Base-by-base conservation (phyloP, 2,797 vertebrate genomes). In the Harpagifer antarcticus region DNA sequence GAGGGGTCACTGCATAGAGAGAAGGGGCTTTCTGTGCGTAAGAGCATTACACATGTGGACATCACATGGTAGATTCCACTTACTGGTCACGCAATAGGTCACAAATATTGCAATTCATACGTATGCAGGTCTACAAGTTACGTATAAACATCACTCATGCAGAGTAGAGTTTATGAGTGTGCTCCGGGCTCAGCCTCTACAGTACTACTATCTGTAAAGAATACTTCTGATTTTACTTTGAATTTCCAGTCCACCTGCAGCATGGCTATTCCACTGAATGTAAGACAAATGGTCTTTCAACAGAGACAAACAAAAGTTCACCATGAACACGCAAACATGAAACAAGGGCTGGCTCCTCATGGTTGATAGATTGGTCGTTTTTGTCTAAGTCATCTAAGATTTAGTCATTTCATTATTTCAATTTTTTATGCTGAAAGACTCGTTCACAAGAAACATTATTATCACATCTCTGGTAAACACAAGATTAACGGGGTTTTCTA, bases 1-100 rank as follows among this genome's bases (percentile, higher is more conserved):
- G 13, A 81, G 40, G 84, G 82, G 88, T 88, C 89, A 90, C 23
- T 73, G 84, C 48, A 43, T 55, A 53, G 57, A 85, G 63, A 87
- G 83, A 92, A 85, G 64, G 73, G 52, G 64, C 78, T 56, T 60
- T 83, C 71, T 87, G 78, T 86, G 69, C 53, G 37, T 42, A 58
- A 68, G 63, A 68, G 72, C 57, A 45, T 62, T 23, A 81, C 64
- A 86, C 84, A 76, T 89, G 80, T 88, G 81, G 75, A 65, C 58
- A 42, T 83, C 82, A 83, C 76, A 80, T 78, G 81, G 54, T 33
- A 69, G 60, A 68, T 47, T 77, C 72, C 59, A 74, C 58, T 55
- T 48, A 54, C 40, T 66, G 37, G 45, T 75, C 70, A 75, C 19
- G 9, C 48, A 74, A 70, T 19, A 50, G 43, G 63, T 77, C 68